Percentiles rank a stretch among this genome's conserved stretches.
phyloP scores from a whole-genome alignment of 2,888 invertebrate species.

The Geotrupes spiniger region DNA sequence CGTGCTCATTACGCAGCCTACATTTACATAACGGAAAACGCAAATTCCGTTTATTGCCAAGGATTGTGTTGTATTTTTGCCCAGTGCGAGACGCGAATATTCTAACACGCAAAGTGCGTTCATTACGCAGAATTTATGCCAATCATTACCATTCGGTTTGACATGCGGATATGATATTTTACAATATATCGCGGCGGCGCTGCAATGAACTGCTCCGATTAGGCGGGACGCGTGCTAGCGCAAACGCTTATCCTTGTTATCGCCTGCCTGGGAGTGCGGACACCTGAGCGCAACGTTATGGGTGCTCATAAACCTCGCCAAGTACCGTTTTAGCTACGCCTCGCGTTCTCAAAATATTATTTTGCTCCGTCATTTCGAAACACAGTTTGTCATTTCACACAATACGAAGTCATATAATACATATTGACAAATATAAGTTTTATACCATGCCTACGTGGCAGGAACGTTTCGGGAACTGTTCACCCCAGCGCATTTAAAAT shows the following conservation, averaged over 20 bases:
- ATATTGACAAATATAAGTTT: no score
- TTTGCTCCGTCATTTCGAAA: conserved; percentile 27
- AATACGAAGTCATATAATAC: no score
- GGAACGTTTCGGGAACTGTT: no score
- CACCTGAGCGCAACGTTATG: conserved; percentile 46
- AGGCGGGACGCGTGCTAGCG: conserved; percentile 39
- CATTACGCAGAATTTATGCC: conserved; percentile 51
- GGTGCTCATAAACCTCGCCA: conserved; percentile 33
- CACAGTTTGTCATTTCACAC: not conserved
- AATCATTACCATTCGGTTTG: conserved; percentile 52
- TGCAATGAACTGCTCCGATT: conserved; percentile 48
- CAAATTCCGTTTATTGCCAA: conserved; percentile 33
- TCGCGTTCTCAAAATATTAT: conserved; percentile 25
- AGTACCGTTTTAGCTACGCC: conserved; percentile 31
- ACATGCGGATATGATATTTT: conserved; percentile 51
- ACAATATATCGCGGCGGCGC: conserved; percentile 40
- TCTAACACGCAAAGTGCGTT: conserved; percentile 42
- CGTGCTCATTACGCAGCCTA: conserved; percentile 30
- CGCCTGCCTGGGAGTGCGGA: conserved; percentile 47
- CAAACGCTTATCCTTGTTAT: conserved; percentile 51
- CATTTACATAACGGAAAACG: conserved; percentile 34
- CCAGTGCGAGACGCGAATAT: conserved; percentile 15
- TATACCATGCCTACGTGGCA: no score
- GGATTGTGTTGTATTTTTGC: conserved; percentile 27
- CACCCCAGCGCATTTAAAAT: no score